phyloP scores from a whole-genome alignment of 2,888 invertebrate genomes.

The Microctonus hyperodae region DNA sequence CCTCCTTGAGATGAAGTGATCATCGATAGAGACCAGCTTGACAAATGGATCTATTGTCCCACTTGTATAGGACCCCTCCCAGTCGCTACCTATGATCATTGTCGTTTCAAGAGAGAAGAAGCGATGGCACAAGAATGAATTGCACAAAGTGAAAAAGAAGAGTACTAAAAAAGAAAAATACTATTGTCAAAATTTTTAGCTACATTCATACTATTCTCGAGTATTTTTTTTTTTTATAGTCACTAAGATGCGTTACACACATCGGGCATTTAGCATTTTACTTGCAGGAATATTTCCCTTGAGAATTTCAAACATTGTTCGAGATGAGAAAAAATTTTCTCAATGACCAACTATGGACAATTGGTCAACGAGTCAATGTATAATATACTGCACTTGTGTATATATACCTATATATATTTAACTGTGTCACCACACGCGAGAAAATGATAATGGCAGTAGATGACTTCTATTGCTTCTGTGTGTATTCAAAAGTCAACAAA shows the following conservation, averaged over 20 bases:
- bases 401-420: conserved; percentile 32
- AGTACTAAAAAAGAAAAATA: conserved; percentile 11
- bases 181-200: conserved; percentile 23
- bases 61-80: conserved; percentile 7
- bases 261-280: background rate
- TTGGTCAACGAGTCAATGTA: conserved; percentile 33
- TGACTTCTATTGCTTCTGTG: background rate
- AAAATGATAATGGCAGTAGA: conserved; percentile 27
- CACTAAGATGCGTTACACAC: background rate
- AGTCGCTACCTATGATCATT: conserved; percentile 21
- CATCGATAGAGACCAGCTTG: conserved; percentile 41
- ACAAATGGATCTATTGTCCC: conserved; percentile 47
- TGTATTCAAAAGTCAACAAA: background rate
- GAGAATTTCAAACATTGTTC: conserved; percentile 1
- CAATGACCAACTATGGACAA: conserved; percentile 40
- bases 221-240: background rate
- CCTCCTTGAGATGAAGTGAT: conserved; percentile 44
- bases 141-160: conserved; percentile 5
- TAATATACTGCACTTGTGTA: conserved; percentile 33
- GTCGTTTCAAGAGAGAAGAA: conserved; percentile 23
- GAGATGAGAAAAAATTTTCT: conserved; percentile 37
- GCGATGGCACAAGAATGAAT: background rate
- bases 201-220: background rate
- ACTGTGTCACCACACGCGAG: conserved; percentile 9
- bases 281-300: background rate